Evolutionary conservation across 2,888 invertebrate species (phyloP).

Genomic region (Epistrophe grossulariae): DNA sequence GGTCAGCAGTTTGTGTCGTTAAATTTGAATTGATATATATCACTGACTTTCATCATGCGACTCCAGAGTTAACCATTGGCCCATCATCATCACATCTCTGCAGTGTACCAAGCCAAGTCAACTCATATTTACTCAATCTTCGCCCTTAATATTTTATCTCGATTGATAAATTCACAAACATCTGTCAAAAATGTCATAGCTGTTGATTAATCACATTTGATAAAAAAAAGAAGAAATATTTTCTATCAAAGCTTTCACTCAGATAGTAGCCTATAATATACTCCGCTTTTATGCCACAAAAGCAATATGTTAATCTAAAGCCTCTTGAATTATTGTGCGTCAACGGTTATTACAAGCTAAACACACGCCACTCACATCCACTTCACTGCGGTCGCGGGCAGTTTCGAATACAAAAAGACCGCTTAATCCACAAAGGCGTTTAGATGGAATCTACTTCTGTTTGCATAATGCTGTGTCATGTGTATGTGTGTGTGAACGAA

Average conservation of each 20-base stretch:
- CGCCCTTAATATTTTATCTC: slow-evolving; percentile 5
- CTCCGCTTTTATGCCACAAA: background rate
- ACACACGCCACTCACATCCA: slow-evolving; percentile 15
- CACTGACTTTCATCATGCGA: slow-evolving; percentile 21
- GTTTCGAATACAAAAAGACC: slow-evolving; percentile 13
- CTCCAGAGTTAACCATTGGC: slow-evolving; percentile 10
- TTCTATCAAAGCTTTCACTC: background rate
- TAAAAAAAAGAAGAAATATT: background rate
- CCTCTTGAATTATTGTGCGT: slow-evolving; percentile 26
- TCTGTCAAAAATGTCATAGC: slow-evolving; percentile 55
- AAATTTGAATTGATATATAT: slow-evolving; percentile 58
- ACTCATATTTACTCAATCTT: slow-evolving; percentile 14
- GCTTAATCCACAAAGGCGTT: slow-evolving; percentile 33
- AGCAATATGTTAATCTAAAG: slow-evolving; percentile 5
- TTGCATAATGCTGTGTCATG: background rate
- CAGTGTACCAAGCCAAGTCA: background rate
- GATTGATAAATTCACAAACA: slow-evolving; percentile 56
- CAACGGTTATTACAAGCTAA: slow-evolving; percentile 31
- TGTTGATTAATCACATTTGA: slow-evolving; percentile 48
- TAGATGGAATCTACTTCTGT: background rate
- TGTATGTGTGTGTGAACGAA: background rate
- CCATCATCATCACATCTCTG: background rate
- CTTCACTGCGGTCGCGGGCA: slow-evolving; percentile 12
- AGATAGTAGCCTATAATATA: background rate
- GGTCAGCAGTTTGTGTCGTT: slow-evolving; percentile 50